Conservation (phyloP, 2,797 vertebrate genomes). For the Microctenopoma steveboyesi region DNA sequence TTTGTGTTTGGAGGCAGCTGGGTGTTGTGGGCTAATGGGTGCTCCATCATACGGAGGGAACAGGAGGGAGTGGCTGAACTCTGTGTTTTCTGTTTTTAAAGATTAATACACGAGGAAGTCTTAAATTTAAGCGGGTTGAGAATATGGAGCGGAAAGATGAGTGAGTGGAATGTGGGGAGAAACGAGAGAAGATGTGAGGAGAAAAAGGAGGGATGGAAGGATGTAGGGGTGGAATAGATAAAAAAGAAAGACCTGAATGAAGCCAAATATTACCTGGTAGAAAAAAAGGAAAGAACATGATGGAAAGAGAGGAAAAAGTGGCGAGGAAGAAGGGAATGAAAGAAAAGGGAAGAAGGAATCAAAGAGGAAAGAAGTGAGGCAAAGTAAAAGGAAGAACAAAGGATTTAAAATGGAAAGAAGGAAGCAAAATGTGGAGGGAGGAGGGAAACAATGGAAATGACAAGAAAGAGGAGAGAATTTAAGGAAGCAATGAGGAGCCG, state of each 20-base stretch:
- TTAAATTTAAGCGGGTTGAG: conserved; percentile 25
- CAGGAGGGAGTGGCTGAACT: conserved; percentile 55
- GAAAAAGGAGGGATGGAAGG: neutral
- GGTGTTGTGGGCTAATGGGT: conserved; percentile 46
- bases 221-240: neutral
- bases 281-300: neutral
- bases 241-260: neutral
- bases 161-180: neutral
- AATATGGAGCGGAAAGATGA: conserved; percentile 7
- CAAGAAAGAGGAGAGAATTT: no score
- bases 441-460: neutral
- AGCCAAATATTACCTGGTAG: neutral
- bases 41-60: conserved; percentile 58
- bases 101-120: conserved; percentile 24
- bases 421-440: neutral
- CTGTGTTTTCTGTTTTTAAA: conserved; percentile 17
- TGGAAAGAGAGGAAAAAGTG: neutral
- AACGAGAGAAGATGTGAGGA: neutral
- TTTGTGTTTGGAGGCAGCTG: conserved; percentile 68
- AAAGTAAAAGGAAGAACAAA: neutral
- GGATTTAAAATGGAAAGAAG: neutral
- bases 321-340: neutral
- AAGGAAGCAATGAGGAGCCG: neutral
- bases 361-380: neutral
- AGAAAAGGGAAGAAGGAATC: neutral